phyloP scores from a whole-genome alignment of 2,888 invertebrate genomes.

The Nasonovia ribisnigri region DNA sequence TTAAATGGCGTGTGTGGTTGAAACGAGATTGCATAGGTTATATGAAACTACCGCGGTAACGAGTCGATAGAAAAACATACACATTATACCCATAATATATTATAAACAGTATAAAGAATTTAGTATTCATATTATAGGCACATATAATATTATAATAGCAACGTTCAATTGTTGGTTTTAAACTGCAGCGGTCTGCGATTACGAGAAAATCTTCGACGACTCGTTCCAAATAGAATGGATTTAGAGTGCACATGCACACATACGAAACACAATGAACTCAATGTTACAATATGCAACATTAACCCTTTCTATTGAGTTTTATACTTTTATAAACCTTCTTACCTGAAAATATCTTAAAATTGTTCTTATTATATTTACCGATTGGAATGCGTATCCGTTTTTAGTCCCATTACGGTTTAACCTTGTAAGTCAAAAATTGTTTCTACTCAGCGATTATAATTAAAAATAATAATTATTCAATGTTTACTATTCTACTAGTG shows the following conservation, averaged over 20 bases:
- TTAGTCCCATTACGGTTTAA: neutral
- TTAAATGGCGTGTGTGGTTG: neutral
- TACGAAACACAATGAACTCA: neutral
- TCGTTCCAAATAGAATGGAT: neutral
- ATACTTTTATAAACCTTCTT: neutral
- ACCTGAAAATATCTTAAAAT: neutral
- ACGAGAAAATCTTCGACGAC: neutral
- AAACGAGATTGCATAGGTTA: neutral
- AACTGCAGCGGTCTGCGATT: neutral
- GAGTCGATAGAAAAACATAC: neutral
- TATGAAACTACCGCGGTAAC: neutral
- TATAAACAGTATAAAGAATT: slow-evolving; percentile 17
- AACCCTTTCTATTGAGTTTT: neutral
- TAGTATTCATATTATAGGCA: neutral
- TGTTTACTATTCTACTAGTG: neutral
- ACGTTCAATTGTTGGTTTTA: neutral
- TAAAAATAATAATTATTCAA: neutral
- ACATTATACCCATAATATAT: neutral
- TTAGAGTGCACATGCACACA: neutral
- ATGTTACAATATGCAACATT: neutral
- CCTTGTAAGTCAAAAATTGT: neutral
- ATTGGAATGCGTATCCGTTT: neutral
- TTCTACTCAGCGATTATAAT: neutral
- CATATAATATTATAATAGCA: neutral
- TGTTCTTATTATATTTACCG: neutral